phyloP scores from a whole-genome alignment of 2,888 invertebrate species.

The Volucella inflata region DNA sequence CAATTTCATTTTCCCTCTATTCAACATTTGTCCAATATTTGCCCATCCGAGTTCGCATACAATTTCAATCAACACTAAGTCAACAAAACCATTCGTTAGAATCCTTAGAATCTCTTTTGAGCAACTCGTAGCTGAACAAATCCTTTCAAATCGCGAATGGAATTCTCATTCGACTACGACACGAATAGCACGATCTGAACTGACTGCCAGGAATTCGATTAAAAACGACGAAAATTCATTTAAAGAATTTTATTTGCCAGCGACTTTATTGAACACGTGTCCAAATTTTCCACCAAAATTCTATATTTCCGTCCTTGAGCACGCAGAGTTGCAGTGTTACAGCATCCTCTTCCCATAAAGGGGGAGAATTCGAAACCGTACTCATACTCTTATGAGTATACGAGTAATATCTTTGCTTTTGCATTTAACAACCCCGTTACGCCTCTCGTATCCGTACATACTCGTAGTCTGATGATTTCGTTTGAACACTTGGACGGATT shows the following conservation, averaged over 20 bases:
- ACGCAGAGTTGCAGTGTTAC: conserved; percentile 40
- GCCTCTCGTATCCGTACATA: background rate
- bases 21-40: conserved; percentile 64
- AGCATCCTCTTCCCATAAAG: conserved; percentile 41
- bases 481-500: conserved; percentile 62
- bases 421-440: conserved; percentile 39
- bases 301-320: conserved; percentile 69
- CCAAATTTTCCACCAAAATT: conserved; percentile 66
- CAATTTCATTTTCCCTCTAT: conserved; percentile 40
- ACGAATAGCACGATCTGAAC: background rate
- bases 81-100: conserved; percentile 36
- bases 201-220: conserved; percentile 58
- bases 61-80: conserved; percentile 59
- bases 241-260: conserved; percentile 41
- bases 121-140: background rate
- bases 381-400: too few relatives aligned
- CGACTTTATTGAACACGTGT: conserved; percentile 71
- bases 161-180: conserved; percentile 38
- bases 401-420: background rate
- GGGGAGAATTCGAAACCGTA: conserved; percentile 54
- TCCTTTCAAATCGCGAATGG: conserved; percentile 29
- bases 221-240: conserved; percentile 56
- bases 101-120: conserved; percentile 24
- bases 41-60: conserved; percentile 42
- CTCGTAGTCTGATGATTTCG: conserved; percentile 2